Evolutionary conservation across 2,888 invertebrate genomes (phyloP).

Genomic region (Agonopterix alstromeriana): DNA sequence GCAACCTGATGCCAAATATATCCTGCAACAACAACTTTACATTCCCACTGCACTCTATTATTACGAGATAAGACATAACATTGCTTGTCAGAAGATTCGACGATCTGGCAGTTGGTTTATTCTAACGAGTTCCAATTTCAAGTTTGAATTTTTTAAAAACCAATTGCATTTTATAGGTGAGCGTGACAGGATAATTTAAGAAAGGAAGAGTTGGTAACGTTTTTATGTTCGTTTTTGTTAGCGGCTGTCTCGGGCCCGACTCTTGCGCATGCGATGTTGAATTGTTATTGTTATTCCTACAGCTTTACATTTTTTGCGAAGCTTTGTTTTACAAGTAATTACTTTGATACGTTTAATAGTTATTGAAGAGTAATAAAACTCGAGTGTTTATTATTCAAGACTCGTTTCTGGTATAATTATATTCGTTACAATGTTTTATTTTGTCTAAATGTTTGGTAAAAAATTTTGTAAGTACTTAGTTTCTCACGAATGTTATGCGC

Average conservation of each 20-base stretch:
- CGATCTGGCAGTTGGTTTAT: conserved; percentile 25
- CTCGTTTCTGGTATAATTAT: conserved; percentile 55
- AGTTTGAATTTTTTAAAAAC: conserved; percentile 50
- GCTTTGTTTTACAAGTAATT: conserved; percentile 44
- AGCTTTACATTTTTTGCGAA: conserved; percentile 32
- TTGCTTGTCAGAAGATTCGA: conserved; percentile 1
- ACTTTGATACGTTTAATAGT: conserved; percentile 43
- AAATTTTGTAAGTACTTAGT: too few species aligned
- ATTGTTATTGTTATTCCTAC: conserved; percentile 34
- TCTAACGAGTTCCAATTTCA: conserved; percentile 62
- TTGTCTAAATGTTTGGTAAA: too few species aligned
- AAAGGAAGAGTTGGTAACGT: conserved; percentile 48
- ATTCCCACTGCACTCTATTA: conserved; percentile 6
- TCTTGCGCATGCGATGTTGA: conserved; percentile 50
- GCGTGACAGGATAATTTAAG: conserved; percentile 76
- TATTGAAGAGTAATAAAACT: conserved; percentile 47
- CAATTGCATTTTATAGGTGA: conserved; percentile 75
- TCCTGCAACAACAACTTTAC: conserved; percentile 21
- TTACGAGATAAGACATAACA: conserved; percentile 9
- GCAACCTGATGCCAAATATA: conserved; percentile 52
- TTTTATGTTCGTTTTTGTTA: conserved; percentile 30
- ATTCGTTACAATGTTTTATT: conserved; percentile 32
- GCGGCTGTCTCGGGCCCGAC: conserved; percentile 24
- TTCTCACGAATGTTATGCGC: too few species aligned
- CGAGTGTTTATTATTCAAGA: conserved; percentile 32